phyloP scores from a whole-genome alignment of 2,113 vertebrate species.

The Aramus guarauna region DNA sequence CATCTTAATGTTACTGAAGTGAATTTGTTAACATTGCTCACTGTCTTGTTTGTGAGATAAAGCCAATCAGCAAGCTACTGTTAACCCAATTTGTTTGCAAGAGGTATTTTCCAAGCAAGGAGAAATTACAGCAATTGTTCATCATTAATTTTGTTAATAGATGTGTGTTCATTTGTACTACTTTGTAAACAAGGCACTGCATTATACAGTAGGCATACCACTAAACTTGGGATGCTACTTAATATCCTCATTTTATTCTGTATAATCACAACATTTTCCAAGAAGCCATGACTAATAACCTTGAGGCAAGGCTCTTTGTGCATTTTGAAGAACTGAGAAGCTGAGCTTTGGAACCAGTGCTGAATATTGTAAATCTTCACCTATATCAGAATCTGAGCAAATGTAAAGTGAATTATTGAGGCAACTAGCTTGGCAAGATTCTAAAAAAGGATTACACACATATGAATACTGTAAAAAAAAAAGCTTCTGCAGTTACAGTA shows the following conservation, averaged over 20 bases:
- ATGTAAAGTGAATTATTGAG: constrained; percentile 35
- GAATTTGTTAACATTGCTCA: background rate
- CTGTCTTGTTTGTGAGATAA: background rate
- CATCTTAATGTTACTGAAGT: background rate
- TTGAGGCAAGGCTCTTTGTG: constrained; percentile 5
- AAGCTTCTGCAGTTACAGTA: background rate
- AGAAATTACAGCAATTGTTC: constrained; percentile 42
- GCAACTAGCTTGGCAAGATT: constrained; percentile 11
- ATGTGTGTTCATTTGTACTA: constrained; percentile 20
- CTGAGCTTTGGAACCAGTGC: background rate
- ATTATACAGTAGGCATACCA: constrained; percentile 1
- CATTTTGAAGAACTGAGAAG: constrained; percentile 29
- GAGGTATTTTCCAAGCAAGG: constrained; percentile 38
- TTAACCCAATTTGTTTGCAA: constrained; percentile 23
- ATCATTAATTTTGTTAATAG: constrained; percentile 55
- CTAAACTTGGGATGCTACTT: constrained; percentile 25
- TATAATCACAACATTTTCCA: constrained; percentile 29
- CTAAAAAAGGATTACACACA: constrained; percentile 21
- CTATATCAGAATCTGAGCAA: constrained; percentile 14
- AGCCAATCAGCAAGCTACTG: constrained; percentile 22
- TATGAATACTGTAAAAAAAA: constrained; percentile 26
- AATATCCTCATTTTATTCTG: constrained; percentile 31
- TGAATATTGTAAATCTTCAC: constrained; percentile 27
- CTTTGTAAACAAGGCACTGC: constrained; percentile 49
- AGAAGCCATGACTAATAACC: constrained; percentile 48